phyloP scores from a whole-genome alignment of 64 coral and sea anemone species.

The Stichodactyla helianthus region DNA sequence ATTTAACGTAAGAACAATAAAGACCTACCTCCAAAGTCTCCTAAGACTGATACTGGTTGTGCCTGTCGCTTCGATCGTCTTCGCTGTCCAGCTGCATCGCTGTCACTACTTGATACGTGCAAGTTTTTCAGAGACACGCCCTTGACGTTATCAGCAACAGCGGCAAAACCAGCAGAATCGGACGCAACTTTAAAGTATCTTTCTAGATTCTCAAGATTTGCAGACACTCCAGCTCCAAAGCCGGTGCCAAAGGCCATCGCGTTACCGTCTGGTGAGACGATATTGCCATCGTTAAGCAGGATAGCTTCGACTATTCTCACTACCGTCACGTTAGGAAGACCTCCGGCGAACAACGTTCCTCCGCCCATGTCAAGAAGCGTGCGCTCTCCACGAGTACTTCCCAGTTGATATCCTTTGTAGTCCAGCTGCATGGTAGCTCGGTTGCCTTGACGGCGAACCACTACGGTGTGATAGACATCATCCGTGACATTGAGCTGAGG shows the following conservation, averaged over 20 bases:
- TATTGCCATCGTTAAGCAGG: not conserved
- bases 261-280: not conserved
- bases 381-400: slow-evolving; percentile 61
- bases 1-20: not conserved
- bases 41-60: slow-evolving; percentile 43
- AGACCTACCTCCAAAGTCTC: slow-evolving; percentile 79
- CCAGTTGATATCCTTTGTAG: slow-evolving; percentile 62
- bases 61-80: not conserved
- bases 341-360: slow-evolving; percentile 83
- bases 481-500: slow-evolving; percentile 82
- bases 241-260: not conserved
- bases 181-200: not conserved
- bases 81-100: not conserved
- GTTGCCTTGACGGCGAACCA: slow-evolving; percentile 69
- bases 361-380: slow-evolving; percentile 82
- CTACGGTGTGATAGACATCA: slow-evolving; percentile 72
- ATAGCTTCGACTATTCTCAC: slow-evolving; percentile 33
- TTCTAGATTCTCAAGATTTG: not conserved
- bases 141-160: slow-evolving; percentile 6
- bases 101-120: not conserved
- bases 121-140: not conserved
- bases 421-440: slow-evolving; percentile 79
- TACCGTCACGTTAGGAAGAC: slow-evolving; percentile 79
- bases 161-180: slow-evolving; percentile 5
- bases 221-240: not conserved